phyloP scores from a whole-genome alignment of 2,113 vertebrate genomes.

The Numenius arquata region DNA sequence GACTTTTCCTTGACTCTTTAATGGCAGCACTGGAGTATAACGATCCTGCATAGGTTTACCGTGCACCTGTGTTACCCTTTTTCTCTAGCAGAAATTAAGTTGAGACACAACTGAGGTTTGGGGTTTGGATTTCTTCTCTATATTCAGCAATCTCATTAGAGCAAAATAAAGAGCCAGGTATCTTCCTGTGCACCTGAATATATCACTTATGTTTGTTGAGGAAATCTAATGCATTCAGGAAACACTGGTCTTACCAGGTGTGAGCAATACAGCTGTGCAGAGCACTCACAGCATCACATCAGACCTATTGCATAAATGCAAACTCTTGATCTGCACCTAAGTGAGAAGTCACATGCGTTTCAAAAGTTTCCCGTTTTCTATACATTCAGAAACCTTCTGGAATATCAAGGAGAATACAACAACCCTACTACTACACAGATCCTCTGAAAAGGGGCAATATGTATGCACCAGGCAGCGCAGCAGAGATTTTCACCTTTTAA shows the following conservation, averaged over 20 bases:
- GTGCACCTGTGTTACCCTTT: not conserved
- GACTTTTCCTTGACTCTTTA: not conserved
- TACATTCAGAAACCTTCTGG: not conserved
- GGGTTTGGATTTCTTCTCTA: not conserved
- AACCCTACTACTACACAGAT: not conserved
- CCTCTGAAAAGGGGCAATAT: not conserved
- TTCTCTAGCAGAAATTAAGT: not conserved
- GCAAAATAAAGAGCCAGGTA: not conserved
- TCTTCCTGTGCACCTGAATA: not conserved
- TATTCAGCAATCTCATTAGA: not conserved
- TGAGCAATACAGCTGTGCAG: not conserved
- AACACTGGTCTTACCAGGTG: conserved; percentile 3
- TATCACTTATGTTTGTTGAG: not conserved
- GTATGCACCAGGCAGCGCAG: not conserved
- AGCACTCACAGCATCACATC: not conserved
- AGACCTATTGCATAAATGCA: not conserved
- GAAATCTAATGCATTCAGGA: not conserved
- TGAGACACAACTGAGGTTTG: not conserved
- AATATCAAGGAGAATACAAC: not conserved
- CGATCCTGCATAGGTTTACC: not conserved
- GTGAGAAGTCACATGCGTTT: not conserved
- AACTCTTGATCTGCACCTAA: not conserved
- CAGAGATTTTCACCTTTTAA: not conserved
- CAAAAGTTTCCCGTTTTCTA: not conserved
- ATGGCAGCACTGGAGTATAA: not conserved